Evolutionary conservation across 2,113 vertebrate species (phyloP), one percentile per base, ranked within the genome.

Genomic region (Lampris incognitus): DNA sequence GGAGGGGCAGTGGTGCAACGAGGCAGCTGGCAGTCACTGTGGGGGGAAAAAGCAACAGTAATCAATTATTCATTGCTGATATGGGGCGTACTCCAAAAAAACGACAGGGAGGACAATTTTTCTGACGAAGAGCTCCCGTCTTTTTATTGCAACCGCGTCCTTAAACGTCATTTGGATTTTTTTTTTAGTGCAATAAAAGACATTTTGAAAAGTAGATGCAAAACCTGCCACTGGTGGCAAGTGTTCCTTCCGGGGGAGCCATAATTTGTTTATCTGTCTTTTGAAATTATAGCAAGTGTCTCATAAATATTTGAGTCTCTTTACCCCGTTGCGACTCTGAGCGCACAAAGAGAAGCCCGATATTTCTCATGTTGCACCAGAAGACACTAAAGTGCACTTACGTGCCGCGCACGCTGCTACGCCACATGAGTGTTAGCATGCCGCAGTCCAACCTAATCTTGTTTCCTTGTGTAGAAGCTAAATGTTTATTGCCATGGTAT

Each of bases 61-160:
- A 88, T 84, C 71, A 82, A 80, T 89, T 84, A 89, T 89, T 85
- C 66, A 88, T 72, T 51, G 57, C 61, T 42, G 64, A 78, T 82
- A 80, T 3, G 3, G 8, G n/a, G 2, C 46, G 46, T 75, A 84
- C 80, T 84, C 46, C 55, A 63, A 66, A 76, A 72, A 42, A 59
- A 37, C 41, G 82, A 63, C 82, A 79, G 86, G 81, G n/a, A 48
- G 24, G 36, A 59, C 50, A 24, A 24, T 24, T 79, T 76, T 80
- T 81, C 68, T 79, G 66, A 81, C 70, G 46, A 46, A 67, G 57
- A 75, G 82, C 71, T 78, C 64, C 71, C 51, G 13, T 78, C 65
- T 82, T 49, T 79, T 76, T 67, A 72, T 38, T 41, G 69, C 39
- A 11, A 4, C 64, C 79, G 76, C 75, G 69, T 74, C 63, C 73